Percentiles rank a stretch among this genome's conserved stretches.
Conservation (phyloP, 2,113 vertebrate species). For the Halichoeres trimaculatus region DNA sequence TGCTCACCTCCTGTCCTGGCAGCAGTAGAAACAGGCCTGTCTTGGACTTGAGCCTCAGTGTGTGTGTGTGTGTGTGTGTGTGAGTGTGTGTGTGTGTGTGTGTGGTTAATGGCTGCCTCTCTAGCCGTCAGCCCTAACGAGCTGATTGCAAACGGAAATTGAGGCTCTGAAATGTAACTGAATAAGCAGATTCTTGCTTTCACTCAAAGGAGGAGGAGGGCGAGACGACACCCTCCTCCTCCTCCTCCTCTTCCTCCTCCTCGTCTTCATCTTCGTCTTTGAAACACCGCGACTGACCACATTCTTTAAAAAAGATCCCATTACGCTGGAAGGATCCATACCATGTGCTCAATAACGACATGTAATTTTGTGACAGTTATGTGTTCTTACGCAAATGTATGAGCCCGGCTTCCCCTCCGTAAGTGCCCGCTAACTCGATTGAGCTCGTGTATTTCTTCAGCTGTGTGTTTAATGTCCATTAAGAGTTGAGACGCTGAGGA, state of each 20-base stretch:
- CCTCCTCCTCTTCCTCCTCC: constrained; percentile 28
- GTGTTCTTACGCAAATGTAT: constrained; percentile 84
- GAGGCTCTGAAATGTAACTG: constrained; percentile 74
- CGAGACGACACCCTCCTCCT: constrained; percentile 15
- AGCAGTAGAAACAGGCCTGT: constrained; percentile 30
- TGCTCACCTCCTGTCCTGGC: constrained; percentile 20
- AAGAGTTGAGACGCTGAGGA: constrained; percentile 72
- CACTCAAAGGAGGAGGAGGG: constrained; percentile 30
- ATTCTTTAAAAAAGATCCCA: constrained; percentile 62
- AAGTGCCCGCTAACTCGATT: constrained; percentile 86
- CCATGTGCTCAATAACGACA: constrained; percentile 76
- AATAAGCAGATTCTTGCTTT: constrained; percentile 70
- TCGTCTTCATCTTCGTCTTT: constrained; percentile 48
- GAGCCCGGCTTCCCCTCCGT: constrained; percentile 64
- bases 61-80: no score
- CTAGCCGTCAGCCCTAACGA: constrained; percentile 65
- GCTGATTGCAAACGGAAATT: constrained; percentile 69
- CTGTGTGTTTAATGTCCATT: constrained; percentile 82
- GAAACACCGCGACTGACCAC: constrained; percentile 59
- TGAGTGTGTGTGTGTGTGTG: constrained; percentile 14
- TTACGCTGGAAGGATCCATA: constrained; percentile 79
- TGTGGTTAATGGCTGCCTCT: constrained; percentile 66
- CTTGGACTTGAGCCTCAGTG: constrained; percentile 25
- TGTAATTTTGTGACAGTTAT: constrained; percentile 83
- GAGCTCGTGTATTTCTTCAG: constrained; percentile 73